Evolutionary conservation across 1,140 invertebrate species (phyloP).

Genomic region (Nasonia longicornis): DNA sequence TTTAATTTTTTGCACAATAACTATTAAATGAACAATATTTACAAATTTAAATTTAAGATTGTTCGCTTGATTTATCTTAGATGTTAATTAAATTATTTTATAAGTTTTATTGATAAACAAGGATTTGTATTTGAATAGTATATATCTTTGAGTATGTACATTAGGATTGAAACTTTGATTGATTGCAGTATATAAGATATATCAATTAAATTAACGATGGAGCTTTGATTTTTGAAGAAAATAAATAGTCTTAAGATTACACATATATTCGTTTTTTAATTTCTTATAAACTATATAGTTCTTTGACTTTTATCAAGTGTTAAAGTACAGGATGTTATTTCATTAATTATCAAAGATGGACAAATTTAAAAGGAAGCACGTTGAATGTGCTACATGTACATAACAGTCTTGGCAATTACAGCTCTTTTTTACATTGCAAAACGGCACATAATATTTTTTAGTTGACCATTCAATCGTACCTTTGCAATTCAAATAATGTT

Average conservation of each 20-base stretch:
- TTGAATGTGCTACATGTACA: conserved; percentile 1
- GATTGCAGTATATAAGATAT: background rate
- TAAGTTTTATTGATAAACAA: background rate
- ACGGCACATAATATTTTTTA: background rate
- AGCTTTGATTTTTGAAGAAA: background rate
- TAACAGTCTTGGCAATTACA: background rate
- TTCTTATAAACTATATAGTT: background rate
- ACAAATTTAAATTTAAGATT: conserved; percentile 16
- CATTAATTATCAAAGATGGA: background rate
- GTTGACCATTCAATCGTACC: background rate
- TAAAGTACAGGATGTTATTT: background rate
- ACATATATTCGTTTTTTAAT: conserved; percentile 1
- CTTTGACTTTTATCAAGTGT: background rate
- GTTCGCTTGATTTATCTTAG: conserved; percentile 8
- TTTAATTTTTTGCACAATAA: background rate
- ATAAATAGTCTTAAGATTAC: background rate
- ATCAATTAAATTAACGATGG: background rate
- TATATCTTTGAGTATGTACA: background rate
- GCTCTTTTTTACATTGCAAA: background rate
- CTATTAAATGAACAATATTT: conserved; percentile 2
- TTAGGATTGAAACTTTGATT: background rate
- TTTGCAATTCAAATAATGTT: background rate
- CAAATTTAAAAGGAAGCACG: conserved; percentile 12
- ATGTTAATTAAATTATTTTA: background rate
- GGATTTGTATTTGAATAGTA: background rate